Base-by-base conservation (phyloP, 2,113 vertebrate genomes). In the Lagopus muta region DNA sequence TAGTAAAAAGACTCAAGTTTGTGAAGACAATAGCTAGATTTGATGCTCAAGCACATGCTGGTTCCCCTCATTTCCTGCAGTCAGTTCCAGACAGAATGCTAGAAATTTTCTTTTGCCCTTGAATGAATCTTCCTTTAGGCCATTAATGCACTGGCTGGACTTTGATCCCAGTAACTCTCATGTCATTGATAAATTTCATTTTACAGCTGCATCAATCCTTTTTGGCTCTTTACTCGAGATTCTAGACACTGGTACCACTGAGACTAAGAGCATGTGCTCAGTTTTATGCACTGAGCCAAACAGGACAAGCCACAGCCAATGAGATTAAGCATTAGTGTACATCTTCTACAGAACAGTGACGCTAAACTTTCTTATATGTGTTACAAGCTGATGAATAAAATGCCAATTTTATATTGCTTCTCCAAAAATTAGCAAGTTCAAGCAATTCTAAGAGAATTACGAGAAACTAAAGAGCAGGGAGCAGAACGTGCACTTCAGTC, bases 361-460 rank as follows among this genome's bases (percentile, higher is more conserved):
- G 36, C 18, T 75, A 62, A 40, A 84, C 6, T 78, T 83, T 36
- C 42, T 22, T 18, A n/a, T n/a, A n/a, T 83, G 13, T 55, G 36
- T 47, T 73, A 78, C 18, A 91, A 42, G 3, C 19, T 21, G 12
- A 88, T 82, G 32, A 94, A 38, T 89, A 76, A 87, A 88, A 55
- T 61, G 15, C 48, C 43, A 86, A 21, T 50, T 90, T 92, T 65
- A 40, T 66, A 78, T 57, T 34, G 38, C 82, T 82, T 91, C 74
- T 82, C 74, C 48, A 90, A 84, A 93, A 73, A 47, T 66, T 88
- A 77, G 24, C 57, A 61, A 86, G 70, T 66, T 90, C 70, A 83
- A 70, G 77, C 28, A 89, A 65, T 55, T 89, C 69, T 66, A 65
- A 85, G 57, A 91, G 91, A 86, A 90, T 96, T 85, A 94, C 73